phyloP scores from a whole-genome alignment of 1,140 invertebrate species.

The Watersipora subatra region DNA sequence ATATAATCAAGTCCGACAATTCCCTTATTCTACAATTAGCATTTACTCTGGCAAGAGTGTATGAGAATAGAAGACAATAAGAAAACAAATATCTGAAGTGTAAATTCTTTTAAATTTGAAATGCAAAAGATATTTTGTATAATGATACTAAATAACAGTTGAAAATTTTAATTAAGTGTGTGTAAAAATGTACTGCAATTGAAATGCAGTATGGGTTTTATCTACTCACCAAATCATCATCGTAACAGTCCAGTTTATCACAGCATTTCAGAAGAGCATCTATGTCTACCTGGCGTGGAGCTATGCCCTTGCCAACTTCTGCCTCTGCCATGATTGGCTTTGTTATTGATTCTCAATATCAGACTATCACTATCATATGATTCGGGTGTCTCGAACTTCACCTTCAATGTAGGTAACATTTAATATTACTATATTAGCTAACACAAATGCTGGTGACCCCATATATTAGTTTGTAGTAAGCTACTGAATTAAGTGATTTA shows the following conservation, averaged over 20 bases:
- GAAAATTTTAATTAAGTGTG: too few species aligned
- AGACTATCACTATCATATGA: background rate
- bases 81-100: too few species aligned
- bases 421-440: background rate
- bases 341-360: background rate
- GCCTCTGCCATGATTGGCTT: conserved; percentile 10
- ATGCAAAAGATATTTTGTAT: background rate
- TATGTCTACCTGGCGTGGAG: conserved; percentile 12
- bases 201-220: background rate
- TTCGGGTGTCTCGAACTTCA: background rate
- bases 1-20: too few species aligned
- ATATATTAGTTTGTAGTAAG: too few species aligned
- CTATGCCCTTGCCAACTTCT: conserved; percentile 18
- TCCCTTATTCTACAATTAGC: too few species aligned
- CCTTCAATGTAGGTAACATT: background rate
- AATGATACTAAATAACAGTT: too few species aligned
- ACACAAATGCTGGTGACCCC: too few species aligned
- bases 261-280: conserved; percentile 18
- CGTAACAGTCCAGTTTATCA: conserved; percentile 24
- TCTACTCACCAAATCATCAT: conserved; percentile 30
- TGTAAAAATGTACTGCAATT: background rate
- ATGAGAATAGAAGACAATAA: too few species aligned
- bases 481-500: too few species aligned
- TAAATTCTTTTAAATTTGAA: too few species aligned
- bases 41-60: too few species aligned